Base-by-base conservation (phyloP, 2,797 vertebrate species). In the Tenualosa ilisha region DNA sequence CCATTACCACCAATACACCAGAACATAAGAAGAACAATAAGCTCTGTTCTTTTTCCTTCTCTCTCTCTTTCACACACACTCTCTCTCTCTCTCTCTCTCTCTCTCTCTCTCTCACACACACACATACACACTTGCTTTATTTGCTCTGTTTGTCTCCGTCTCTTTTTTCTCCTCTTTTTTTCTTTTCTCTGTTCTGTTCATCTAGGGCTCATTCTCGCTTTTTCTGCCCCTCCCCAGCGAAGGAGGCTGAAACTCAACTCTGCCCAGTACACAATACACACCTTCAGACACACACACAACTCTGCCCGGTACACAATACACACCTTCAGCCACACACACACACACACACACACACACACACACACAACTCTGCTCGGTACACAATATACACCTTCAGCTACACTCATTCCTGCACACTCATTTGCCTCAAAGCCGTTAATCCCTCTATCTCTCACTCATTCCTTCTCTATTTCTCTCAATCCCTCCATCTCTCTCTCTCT, bases 391-490 rank as follows among this genome's bases (percentile, higher is more conserved):
- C 13, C 12, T 53, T 53, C 51, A 53, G 11, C 51, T 53, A 17
- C 51, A 53, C 51, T 53, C 63, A 31, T 68, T 68, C 63, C 63
- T 37, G 24, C 31, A 12, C 8, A 68, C 63, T 68, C 26, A 9
- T 37, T 68, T 37, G 13, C 24, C 26, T 31, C 26, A 68, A 9
- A 11, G 24, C 12, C 26, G 12, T 31, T 68, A 68, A 68, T 84
- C 7, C 1, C 51, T 86, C 81, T 40, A 17, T 53, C 17, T 82
- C 50, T 51, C 88, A 86, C 86, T 63, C 85, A 88, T 61, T 79
- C 81, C 51, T 63, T 82, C 68, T 61, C 86, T 6, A 85, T 63
- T 81, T 88, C 50, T 63, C 51, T 7, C 26, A 79, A 81, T 87
- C 9, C 17, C 59, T 20, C 9, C 6, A 6, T 24, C 51, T 13